Evolutionary conservation across 2,888 invertebrate genomes (phyloP), one percentile per base, ranked within the genome.

Genomic region (Tachina fera): DNA sequence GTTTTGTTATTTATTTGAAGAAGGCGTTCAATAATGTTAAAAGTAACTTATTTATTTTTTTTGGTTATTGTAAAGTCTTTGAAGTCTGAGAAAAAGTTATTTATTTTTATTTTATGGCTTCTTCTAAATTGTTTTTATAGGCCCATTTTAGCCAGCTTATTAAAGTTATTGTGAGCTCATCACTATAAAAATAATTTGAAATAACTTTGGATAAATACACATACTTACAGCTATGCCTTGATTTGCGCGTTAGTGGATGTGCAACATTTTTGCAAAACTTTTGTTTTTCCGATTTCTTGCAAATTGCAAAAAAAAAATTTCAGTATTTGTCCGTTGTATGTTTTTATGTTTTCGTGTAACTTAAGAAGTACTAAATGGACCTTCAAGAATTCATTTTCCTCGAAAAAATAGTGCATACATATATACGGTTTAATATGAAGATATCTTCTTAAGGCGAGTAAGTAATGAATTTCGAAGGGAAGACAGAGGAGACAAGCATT

Each of bases 81-180:
- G 78, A 79, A 67, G 83, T 80, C 22, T 41, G 14, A 61, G 13
- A 85, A 77, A 72, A 85, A 80, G 83, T 88, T 87, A 83, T 87
- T 87, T 88, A 83, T 81, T 77, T 86, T 89, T 90, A 75, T 81
- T 89, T 90, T 90, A 90, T 90, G 86, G 89, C 90, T 84, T 74
- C 63, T 47, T 78, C 88, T 90, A 91, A 91, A 91, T 91, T 91
- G 91, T 89, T 91, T 91, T 91, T 89, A 91, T 90, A 88, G 90
- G 88, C 87, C 72, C 49, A 83, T 83, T 86, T 86, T 16, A 65
- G 60, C 6, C 83, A 71, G 76, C 76, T 72, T 83, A 83, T 86
- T 80, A 67, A 83, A 67, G 63, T 83, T 86, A 86, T 83, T 67
- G 79, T 53, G 13, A 45, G 31, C 9, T 13, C 13, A 13, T 49